Conservation (phyloP, 2,113 vertebrate genomes). For the Neoarius graeffei region DNA sequence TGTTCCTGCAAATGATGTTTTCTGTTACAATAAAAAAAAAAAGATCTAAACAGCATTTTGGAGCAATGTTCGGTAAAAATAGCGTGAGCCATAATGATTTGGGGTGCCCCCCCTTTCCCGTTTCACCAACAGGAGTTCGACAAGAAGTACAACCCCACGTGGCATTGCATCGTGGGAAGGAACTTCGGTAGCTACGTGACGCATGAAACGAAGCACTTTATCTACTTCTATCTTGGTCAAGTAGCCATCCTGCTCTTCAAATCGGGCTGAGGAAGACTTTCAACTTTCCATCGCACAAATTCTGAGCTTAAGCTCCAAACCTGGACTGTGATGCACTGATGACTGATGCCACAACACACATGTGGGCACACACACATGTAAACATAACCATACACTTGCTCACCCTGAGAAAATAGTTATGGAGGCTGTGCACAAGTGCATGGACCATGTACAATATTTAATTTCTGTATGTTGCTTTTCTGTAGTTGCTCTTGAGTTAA, state of each 20-base stretch:
- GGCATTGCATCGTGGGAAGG: slow-evolving; percentile 98
- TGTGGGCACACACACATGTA: neutral
- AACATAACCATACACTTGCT: slow-evolving; percentile 41
- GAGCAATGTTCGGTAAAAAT: neutral
- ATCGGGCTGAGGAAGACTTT: slow-evolving; percentile 80
- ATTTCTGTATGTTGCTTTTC: slow-evolving; percentile 91
- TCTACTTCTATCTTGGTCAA: slow-evolving; percentile 99
- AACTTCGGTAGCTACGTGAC: slow-evolving; percentile 99
- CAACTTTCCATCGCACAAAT: slow-evolving; percentile 24
- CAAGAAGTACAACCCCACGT: slow-evolving; percentile 99
- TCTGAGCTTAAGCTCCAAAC: slow-evolving; percentile 65
- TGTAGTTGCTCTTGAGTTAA: slow-evolving; percentile 69
- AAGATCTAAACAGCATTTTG: neutral
- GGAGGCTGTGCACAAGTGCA: slow-evolving; percentile 84
- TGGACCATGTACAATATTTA: slow-evolving; percentile 90
- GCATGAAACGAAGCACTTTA: slow-evolving; percentile 98
- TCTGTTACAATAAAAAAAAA: neutral
- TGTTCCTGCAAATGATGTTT: neutral
- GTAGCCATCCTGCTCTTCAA: slow-evolving; percentile 98
- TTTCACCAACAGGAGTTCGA: slow-evolving; percentile 87
- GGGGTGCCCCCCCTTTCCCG: neutral
- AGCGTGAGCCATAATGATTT: neutral
- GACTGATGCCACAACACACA: slow-evolving; percentile 60
- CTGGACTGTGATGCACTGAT: slow-evolving; percentile 83
- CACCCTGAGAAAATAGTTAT: slow-evolving; percentile 49